Evolutionary conservation across 2,888 invertebrate species (phyloP).

Genomic region (Tipula lateralis): DNA sequence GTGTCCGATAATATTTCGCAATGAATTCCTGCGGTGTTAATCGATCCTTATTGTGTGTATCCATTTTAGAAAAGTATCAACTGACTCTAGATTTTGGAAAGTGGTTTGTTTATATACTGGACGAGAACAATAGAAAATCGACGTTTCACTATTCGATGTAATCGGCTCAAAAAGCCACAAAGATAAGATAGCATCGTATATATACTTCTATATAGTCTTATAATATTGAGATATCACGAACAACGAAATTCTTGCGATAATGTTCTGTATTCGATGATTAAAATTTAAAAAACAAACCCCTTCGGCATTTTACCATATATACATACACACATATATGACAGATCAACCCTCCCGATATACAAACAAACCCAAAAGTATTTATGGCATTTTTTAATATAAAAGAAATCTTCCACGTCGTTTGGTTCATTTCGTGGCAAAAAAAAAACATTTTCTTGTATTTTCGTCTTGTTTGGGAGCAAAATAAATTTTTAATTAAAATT

Average conservation of each 20-base stretch:
- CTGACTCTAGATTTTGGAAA: background rate
- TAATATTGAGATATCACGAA: background rate
- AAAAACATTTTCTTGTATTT: background rate
- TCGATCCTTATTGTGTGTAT: background rate
- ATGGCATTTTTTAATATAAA: constrained; percentile 6
- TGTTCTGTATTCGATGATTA: background rate
- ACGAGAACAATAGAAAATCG: background rate
- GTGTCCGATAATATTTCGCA: background rate
- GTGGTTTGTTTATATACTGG: background rate
- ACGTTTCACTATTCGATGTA: background rate
- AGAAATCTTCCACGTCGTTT: background rate
- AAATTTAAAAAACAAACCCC: background rate
- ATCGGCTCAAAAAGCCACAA: background rate
- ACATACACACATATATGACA: background rate
- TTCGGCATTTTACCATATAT: background rate
- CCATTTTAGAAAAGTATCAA: background rate
- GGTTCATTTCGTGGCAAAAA: background rate
- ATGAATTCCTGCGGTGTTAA: background rate
- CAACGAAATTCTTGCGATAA: background rate
- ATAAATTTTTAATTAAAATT: background rate
- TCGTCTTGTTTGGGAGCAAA: background rate
- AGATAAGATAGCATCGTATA: background rate
- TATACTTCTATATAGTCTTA: background rate
- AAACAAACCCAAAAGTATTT: background rate
- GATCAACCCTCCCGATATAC: background rate